A percentile compares a stretch with the other conserved stretches of the same genome.
phyloP scores from a whole-genome alignment of 2,113 vertebrate genomes.

The Phodopus roborovskii region DNA sequence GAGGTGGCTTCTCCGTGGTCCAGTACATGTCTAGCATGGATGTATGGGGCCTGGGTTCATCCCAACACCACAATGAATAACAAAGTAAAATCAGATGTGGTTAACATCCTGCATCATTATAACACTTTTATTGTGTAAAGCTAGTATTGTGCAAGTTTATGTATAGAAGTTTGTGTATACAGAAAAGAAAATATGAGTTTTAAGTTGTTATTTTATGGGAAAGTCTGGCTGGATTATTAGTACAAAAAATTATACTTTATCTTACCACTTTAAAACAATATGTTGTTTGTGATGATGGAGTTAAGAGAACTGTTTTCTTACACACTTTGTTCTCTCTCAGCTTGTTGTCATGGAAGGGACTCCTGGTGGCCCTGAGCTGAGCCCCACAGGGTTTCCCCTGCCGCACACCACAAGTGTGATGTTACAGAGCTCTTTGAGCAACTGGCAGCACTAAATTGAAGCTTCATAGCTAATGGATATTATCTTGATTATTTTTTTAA shows the following conservation, averaged over 20 bases:
- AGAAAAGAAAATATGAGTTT: neutral
- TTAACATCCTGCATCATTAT: neutral
- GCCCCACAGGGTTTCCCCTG: neutral
- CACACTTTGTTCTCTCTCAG: neutral
- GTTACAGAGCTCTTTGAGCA: constrained; percentile 63
- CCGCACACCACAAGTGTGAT: neutral
- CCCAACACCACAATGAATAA: neutral
- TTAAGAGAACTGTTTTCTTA: neutral
- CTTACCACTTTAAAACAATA: neutral
- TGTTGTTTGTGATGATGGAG: constrained; percentile 28
- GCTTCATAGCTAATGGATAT: neutral
- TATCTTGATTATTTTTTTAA: constrained; percentile 2
- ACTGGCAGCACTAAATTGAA: constrained; percentile 54
- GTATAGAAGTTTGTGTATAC: neutral
- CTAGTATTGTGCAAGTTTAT: neutral
- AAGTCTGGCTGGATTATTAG: neutral
- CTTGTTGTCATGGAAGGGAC: constrained; percentile 79
- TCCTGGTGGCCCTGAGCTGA: constrained; percentile 61
- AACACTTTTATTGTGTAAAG: constrained; percentile 13
- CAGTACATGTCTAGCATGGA: neutral
- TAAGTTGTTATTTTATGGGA: neutral
- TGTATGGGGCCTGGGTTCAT: neutral
- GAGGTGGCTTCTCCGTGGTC: neutral
- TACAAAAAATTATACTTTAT: neutral
- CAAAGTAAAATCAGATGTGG: neutral